Conservation (phyloP, 2,113 vertebrate genomes). For the Rhombomys opimus region DNA sequence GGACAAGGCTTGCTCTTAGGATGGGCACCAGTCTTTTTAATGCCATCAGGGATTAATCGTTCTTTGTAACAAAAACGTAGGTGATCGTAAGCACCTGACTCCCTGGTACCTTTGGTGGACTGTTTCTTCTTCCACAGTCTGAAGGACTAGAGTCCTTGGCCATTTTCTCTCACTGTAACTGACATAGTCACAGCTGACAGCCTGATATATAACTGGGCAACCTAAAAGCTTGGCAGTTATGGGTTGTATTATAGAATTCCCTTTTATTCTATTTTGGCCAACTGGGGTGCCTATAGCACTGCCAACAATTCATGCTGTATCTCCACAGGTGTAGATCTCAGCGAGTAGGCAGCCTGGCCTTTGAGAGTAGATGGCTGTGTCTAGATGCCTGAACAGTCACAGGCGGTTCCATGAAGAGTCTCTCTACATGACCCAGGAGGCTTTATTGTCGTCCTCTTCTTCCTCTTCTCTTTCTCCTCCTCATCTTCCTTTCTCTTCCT, state of each 20-base stretch:
- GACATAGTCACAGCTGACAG: neutral
- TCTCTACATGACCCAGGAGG: neutral
- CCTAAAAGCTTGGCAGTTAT: neutral
- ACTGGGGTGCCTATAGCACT: neutral
- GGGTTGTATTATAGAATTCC: neutral
- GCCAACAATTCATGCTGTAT: neutral
- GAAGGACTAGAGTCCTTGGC: neutral
- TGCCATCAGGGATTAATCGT: neutral
- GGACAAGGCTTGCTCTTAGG: neutral
- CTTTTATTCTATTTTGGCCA: conserved; percentile 8
- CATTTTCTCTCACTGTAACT: neutral
- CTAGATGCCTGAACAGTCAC: neutral
- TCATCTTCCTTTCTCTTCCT: fast-evolving
- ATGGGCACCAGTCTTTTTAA: neutral
- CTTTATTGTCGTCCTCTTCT: no score
- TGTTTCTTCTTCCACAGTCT: neutral
- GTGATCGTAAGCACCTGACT: neutral
- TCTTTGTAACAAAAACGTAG: neutral
- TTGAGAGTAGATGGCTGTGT: neutral
- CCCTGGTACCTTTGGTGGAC: no score
- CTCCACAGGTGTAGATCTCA: neutral
- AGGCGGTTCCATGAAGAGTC: neutral
- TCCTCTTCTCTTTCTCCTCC: no score
- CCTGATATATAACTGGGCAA: neutral
- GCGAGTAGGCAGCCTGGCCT: neutral